These are phyloP conservation scores for Onychostoma macrolepis DNA, from an alignment of 2,113 vertebrate species.

Conservation along the genomic window DNA sequence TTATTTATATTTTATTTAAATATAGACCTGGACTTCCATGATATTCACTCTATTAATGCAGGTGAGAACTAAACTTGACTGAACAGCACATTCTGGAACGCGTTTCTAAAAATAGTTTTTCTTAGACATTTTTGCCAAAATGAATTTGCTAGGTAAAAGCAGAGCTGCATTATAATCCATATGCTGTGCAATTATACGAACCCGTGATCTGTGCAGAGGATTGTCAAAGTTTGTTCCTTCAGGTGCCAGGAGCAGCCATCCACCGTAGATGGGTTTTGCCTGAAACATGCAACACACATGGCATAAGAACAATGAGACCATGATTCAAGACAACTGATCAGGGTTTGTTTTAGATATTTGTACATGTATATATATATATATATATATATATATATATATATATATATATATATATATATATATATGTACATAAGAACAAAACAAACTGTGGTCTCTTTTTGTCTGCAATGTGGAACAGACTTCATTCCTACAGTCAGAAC, in stretches of 20 bases:
- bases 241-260: constrained; percentile 81
- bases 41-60: background rate
- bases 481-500: background rate
- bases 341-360: background rate
- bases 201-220: constrained; percentile 80
- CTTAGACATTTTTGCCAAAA: background rate
- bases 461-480: background rate
- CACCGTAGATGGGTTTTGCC: constrained; percentile 81
- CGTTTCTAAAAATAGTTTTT: background rate
- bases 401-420: too few species aligned
- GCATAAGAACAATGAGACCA: background rate
- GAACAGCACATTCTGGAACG: background rate
- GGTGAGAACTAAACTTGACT: background rate
- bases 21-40: background rate
- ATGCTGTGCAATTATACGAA: constrained; percentile 54
- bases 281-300: constrained; percentile 55
- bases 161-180: background rate
- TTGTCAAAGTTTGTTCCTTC: constrained; percentile 84
- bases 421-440: background rate
- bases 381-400: too few species aligned
- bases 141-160: background rate
- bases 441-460: background rate
- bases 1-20: background rate
- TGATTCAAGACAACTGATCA: background rate
- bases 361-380: too few species aligned